These are phyloP conservation scores for Meloidogyne hapla DNA, from an alignment of 1,140 invertebrate genomes.

Conservation along the genomic window DNA sequence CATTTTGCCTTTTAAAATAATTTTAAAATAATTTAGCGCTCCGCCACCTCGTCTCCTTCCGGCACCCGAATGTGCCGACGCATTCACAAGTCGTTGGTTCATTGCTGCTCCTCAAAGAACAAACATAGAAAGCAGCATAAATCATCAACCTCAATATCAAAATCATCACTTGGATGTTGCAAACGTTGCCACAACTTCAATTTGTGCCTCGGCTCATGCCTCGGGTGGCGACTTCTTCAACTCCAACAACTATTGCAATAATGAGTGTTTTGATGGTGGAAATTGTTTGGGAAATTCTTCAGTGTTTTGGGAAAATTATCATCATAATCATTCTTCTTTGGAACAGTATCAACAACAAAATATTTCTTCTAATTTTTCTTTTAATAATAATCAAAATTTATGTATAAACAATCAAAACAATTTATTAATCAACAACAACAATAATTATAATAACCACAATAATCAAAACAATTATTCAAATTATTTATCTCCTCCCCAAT, in stretches of 20 bases:
- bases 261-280: background rate
- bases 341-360: background rate
- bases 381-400: background rate
- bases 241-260: background rate
- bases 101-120: slow-evolving; percentile 4
- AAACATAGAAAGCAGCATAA: background rate
- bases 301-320: background rate
- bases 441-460: background rate
- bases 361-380: background rate
- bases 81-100: background rate
- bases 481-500: background rate
- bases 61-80: background rate
- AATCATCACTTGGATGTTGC: background rate
- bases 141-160: background rate
- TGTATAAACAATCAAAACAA: background rate
- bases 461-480: background rate
- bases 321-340: background rate
- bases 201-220: background rate
- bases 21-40: background rate
- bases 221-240: slow-evolving; percentile 5
- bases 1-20: too few species aligned
- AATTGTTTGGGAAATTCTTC: background rate
- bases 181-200: background rate
- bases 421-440: background rate
- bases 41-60: background rate